phyloP scores from a whole-genome alignment of 2,113 vertebrate species.

The Nicator chloris region DNA sequence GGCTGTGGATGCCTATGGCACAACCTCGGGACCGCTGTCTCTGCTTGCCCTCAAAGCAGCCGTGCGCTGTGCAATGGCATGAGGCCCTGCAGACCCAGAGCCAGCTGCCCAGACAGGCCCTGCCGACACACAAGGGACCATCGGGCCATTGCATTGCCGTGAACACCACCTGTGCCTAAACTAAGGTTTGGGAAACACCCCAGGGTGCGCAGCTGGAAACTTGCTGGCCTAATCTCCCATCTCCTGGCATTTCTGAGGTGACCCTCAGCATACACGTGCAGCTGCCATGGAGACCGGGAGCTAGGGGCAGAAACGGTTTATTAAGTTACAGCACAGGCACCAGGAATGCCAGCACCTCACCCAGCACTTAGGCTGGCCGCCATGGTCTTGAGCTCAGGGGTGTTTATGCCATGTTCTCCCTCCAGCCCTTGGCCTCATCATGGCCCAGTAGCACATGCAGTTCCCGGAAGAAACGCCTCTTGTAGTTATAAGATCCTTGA shows the following conservation, averaged over 20 bases:
- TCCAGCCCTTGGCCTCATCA: neutral
- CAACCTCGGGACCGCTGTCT: neutral
- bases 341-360: neutral
- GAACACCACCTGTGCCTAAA: fast-evolving
- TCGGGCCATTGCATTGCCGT: fast-evolving
- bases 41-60: neutral
- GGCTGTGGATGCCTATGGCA: neutral
- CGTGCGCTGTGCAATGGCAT: fast-evolving
- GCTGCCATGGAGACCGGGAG: neutral
- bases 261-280: neutral
- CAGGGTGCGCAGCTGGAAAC: neutral
- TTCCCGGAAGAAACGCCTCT: neutral
- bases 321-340: neutral
- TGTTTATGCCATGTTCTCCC: neutral
- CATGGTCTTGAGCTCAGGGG: neutral
- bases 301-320: neutral
- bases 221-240: neutral
- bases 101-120: no score
- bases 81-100: neutral
- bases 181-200: neutral
- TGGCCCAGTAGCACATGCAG: fast-evolving
- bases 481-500: neutral
- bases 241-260: neutral
- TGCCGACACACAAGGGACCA: fast-evolving
- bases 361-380: fast-evolving